Percentiles rank a stretch among this genome's conserved stretches.
These are phyloP conservation scores for Drosophila robusta DNA, from an alignment of 2,888 invertebrate genomes.

Conservation along the genomic window DNA sequence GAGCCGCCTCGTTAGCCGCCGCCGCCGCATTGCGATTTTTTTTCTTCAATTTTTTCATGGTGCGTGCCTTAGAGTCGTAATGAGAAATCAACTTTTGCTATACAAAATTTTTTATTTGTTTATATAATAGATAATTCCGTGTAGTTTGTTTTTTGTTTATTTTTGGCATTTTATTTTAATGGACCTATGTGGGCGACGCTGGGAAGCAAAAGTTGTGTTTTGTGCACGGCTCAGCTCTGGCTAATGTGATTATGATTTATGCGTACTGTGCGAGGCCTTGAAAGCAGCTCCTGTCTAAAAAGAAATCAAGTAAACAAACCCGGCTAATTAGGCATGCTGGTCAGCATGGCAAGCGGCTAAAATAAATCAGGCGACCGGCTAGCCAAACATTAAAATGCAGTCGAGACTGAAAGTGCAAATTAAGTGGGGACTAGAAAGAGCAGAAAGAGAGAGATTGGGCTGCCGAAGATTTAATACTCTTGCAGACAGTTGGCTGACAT, in stretches of 20 bases:
- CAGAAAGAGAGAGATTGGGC: not conserved
- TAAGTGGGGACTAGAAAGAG: not conserved
- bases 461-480: conserved; percentile 1
- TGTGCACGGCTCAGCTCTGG: conserved; percentile 10
- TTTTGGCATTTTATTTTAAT: conserved; percentile 47
- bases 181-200: conserved; percentile 52
- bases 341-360: conserved; percentile 30
- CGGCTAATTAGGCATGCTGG: conserved; percentile 69
- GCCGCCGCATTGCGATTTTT: conserved; percentile 38
- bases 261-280: conserved; percentile 57
- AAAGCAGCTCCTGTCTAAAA: conserved; percentile 36
- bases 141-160: conserved; percentile 2
- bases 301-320: conserved; percentile 19
- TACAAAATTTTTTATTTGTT: conserved; percentile 54
- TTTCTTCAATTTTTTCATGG: not conserved
- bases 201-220: conserved; percentile 28
- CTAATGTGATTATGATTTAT: conserved; percentile 79
- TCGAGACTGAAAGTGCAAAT: conserved; percentile 14
- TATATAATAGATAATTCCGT: conserved; percentile 61
- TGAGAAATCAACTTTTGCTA: conserved; percentile 62
- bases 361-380: conserved; percentile 41
- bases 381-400: conserved; percentile 48
- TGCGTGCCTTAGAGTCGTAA: conserved; percentile 53
- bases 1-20: conserved; percentile 69
- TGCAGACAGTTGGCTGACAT: not conserved